These are phyloP conservation scores for Tetrax tetrax DNA, from an alignment of 2,113 vertebrate species.

Conservation along the genomic window DNA sequence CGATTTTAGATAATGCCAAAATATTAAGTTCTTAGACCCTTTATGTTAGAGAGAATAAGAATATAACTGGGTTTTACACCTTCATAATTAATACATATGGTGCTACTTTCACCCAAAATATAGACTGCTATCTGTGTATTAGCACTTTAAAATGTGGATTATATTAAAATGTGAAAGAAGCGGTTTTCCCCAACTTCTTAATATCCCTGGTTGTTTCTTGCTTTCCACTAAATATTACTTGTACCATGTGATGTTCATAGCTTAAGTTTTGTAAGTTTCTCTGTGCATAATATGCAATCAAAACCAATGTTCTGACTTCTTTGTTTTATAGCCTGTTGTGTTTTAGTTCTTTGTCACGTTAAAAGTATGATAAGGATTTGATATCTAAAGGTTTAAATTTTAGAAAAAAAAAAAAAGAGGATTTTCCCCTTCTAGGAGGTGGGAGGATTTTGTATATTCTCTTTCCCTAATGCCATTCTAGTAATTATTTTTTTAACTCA, in stretches of 20 bases:
- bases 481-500: background rate
- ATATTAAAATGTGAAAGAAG: background rate
- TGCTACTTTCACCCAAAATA: background rate
- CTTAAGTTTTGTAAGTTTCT: background rate
- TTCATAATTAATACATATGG: background rate
- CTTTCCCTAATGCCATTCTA: background rate
- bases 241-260: background rate
- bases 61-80: background rate
- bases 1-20: background rate
- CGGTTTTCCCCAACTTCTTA: background rate
- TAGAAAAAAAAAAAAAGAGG: background rate
- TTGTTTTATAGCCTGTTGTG: background rate
- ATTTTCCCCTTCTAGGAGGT: background rate
- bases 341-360: background rate
- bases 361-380: background rate
- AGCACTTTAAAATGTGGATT: background rate
- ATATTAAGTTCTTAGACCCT: background rate
- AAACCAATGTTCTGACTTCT: background rate
- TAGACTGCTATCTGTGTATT: background rate
- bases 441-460: background rate
- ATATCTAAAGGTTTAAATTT: background rate
- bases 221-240: background rate
- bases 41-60: background rate
- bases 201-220: background rate
- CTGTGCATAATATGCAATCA: background rate